A percentile compares a stretch with the other conserved stretches of the same genome.
These are phyloP conservation scores for Lota lota DNA, from an alignment of 2,113 vertebrate genomes.

Conservation along the genomic window DNA sequence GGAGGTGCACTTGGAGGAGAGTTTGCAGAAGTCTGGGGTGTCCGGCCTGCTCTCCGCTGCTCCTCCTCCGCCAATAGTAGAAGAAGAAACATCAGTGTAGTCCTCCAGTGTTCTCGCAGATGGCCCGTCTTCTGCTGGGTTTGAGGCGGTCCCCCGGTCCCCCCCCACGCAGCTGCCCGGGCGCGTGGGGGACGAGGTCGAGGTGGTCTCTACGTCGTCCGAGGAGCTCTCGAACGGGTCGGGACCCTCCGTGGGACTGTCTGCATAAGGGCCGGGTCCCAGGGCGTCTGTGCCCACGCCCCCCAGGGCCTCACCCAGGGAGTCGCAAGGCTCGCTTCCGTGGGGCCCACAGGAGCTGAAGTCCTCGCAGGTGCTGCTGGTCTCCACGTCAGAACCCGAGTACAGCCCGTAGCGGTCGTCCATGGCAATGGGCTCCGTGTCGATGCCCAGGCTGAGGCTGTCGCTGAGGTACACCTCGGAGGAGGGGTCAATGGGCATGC, in stretches of 20 bases:
- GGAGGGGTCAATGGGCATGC: conserved; percentile 49
- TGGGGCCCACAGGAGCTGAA: conserved; percentile 57
- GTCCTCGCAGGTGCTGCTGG: conserved; percentile 68
- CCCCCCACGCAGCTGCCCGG: conserved; percentile 18
- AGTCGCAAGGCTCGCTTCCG: conserved; percentile 57
- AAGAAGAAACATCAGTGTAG: too few relatives aligned
- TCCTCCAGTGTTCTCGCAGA: conserved; percentile 5
- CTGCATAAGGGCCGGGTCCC: conserved; percentile 72
- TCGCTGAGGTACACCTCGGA: conserved; percentile 59
- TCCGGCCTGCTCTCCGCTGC: conserved; percentile 2
- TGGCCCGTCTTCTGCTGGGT: conserved; percentile 15
- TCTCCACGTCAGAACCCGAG: conserved; percentile 68
- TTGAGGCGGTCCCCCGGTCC: conserved; percentile 21
- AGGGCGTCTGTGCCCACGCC: conserved; percentile 72
- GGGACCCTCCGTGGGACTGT: conserved; percentile 76
- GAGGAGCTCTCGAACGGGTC: conserved; percentile 81
- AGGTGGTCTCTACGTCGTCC: conserved; percentile 72
- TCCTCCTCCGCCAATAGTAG: too few relatives aligned
- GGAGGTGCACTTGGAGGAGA: conserved; percentile 39
- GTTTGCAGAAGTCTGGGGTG: conserved; percentile 14
- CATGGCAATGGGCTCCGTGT: conserved; percentile 30
- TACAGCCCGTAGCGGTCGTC: conserved; percentile 55
- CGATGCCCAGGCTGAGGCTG: conserved; percentile 41
- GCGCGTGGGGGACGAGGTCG: conserved; percentile 53
- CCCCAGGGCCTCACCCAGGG: conserved; percentile 57